Conservation (phyloP, 1,140 invertebrate genomes). For the Asbolus verrucosus region DNA sequence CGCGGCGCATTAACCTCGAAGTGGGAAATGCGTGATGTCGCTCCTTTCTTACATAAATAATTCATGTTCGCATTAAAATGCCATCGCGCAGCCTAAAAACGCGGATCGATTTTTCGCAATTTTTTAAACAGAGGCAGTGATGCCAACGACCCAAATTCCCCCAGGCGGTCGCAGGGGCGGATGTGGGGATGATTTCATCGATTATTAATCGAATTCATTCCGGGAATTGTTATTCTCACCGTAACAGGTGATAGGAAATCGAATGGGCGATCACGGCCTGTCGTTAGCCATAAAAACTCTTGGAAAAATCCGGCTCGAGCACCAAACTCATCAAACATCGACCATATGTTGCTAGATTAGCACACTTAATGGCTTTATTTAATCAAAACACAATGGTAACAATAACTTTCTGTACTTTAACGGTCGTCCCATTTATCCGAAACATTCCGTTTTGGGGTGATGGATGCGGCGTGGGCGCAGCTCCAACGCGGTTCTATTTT, state of each 20-base stretch:
- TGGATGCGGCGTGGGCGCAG: background rate
- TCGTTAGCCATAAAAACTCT: conserved; percentile 1
- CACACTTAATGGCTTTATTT: conserved; percentile 25
- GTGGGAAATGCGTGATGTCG: background rate
- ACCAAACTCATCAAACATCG: background rate
- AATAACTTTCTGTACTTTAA: conserved; percentile 7
- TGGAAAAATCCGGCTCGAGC: background rate
- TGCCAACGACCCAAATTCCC: no score
- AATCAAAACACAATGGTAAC: conserved; percentile 23
- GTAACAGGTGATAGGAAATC: no score
- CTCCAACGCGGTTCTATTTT: background rate
- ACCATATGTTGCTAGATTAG: conserved; percentile 23
- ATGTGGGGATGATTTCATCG: no score
- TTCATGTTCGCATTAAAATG: background rate
- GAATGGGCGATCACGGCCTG: background rate
- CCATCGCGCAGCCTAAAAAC: background rate
- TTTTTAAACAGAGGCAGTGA: no score
- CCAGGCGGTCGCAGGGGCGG: no score
- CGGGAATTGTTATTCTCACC: no score
- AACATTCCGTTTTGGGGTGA: background rate
- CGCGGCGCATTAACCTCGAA: background rate
- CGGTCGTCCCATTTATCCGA: background rate
- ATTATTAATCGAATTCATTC: no score
- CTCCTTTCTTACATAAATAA: background rate
- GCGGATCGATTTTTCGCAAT: no score